Percentiles rank a stretch among this genome's conserved stretches.
Conservation (phyloP, 1,140 invertebrate species). For the Ceratoteleas bidentatus region DNA sequence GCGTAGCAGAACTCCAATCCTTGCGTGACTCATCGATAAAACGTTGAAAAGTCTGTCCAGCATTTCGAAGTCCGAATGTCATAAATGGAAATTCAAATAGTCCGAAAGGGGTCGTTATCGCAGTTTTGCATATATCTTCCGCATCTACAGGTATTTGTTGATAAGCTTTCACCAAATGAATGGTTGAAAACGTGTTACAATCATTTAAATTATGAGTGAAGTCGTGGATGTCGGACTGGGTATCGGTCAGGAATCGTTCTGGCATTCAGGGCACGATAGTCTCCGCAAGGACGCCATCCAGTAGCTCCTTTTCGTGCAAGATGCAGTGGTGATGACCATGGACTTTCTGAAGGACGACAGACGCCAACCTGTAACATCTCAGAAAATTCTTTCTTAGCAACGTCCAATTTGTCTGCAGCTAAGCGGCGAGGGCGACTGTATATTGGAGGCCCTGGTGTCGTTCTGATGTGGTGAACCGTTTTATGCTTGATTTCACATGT, state of each 20-base stretch:
- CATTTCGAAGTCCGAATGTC: constrained; percentile 75
- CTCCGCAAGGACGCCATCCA: neutral
- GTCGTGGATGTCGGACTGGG: neutral
- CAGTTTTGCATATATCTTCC: neutral
- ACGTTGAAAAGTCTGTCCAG: constrained; percentile 74
- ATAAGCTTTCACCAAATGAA: neutral
- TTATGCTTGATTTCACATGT: neutral
- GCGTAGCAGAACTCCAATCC: constrained; percentile 2
- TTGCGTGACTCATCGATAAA: constrained; percentile 77
- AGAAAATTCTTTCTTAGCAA: too few species aligned
- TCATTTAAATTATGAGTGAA: neutral
- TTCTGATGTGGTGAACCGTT: neutral
- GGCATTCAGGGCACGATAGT: neutral
- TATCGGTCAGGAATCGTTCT: neutral
- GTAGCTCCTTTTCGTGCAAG: neutral
- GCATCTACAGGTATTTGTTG: neutral
- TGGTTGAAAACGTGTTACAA: neutral
- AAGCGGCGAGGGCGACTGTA: neutral
- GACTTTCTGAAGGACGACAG: neutral
- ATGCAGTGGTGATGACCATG: neutral
- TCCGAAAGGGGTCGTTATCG: constrained; percentile 72
- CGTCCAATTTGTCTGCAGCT: too few species aligned
- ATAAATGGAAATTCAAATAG: constrained; percentile 76
- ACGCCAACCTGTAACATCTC: neutral
- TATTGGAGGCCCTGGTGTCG: neutral